phyloP scores from a whole-genome alignment of 2,888 invertebrate species.

The Gymnocheta viridis region DNA sequence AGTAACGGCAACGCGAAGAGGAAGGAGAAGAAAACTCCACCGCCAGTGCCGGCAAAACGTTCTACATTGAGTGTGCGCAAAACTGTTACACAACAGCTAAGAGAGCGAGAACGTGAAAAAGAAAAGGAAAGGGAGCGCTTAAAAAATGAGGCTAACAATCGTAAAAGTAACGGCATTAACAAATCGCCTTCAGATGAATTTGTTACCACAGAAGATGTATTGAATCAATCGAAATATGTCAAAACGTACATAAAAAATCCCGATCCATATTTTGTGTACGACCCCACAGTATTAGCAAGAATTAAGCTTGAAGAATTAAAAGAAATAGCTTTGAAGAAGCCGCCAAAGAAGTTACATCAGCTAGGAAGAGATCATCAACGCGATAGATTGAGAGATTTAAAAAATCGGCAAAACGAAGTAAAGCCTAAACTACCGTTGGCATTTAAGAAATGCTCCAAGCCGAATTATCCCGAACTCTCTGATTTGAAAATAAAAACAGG shows the following conservation, averaged over 20 bases:
- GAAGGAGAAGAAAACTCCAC: slow-evolving; percentile 75
- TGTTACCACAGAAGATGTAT: slow-evolving; percentile 81
- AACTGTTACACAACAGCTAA: slow-evolving; percentile 75
- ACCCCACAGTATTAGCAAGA: slow-evolving; percentile 79
- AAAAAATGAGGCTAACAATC: slow-evolving; percentile 71
- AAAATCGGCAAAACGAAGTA: slow-evolving; percentile 69
- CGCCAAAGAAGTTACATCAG: slow-evolving; percentile 73
- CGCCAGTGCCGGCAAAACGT: slow-evolving; percentile 77
- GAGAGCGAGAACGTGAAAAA: slow-evolving; percentile 73
- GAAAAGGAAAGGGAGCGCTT: slow-evolving; percentile 75
- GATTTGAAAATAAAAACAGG: slow-evolving; percentile 81
- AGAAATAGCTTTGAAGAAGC: slow-evolving; percentile 75
- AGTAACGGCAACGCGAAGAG: slow-evolving; percentile 55
- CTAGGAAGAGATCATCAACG: slow-evolving; percentile 67
- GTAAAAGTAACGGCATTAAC: slow-evolving; percentile 70
- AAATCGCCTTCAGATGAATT: slow-evolving; percentile 75
- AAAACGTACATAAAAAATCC: slow-evolving; percentile 82
- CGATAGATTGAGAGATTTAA: slow-evolving; percentile 74
- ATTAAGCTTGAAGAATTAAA: slow-evolving; percentile 79
- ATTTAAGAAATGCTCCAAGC: slow-evolving; percentile 81
- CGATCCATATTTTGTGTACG: slow-evolving; percentile 81
- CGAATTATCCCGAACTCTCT: slow-evolving; percentile 81
- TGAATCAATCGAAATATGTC: slow-evolving; percentile 82
- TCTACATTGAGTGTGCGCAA: slow-evolving; percentile 77
- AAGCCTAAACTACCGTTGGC: slow-evolving; percentile 74